These are phyloP conservation scores for Leptodactylus fuscus DNA, from an alignment of 2,113 vertebrate species.

Conservation along the genomic window DNA sequence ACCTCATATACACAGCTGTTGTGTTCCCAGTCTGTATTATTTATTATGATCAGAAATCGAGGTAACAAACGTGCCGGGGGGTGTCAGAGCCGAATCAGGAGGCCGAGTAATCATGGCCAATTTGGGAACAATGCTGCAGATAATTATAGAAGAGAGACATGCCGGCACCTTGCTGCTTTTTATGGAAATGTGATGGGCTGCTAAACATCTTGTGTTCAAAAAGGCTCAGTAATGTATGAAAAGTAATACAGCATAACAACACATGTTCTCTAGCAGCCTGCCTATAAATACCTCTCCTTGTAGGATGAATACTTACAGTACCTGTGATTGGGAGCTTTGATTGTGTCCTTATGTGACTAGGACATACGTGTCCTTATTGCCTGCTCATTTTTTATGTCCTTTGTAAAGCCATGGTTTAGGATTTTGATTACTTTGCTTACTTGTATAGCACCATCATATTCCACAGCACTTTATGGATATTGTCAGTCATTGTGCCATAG, in stretches of 20 bases:
- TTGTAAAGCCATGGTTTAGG: not conserved
- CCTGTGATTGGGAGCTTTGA: slow-evolving; percentile 10
- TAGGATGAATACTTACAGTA: not conserved
- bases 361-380: not conserved
- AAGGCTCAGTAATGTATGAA: slow-evolving; percentile 54
- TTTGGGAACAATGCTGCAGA: slow-evolving; percentile 56
- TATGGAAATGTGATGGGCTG: slow-evolving; percentile 59
- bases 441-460: too few relatives aligned
- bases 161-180: slow-evolving; percentile 54
- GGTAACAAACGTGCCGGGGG: slow-evolving; percentile 33
- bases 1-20: not conserved
- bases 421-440: too few relatives aligned
- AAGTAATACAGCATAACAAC: slow-evolving; percentile 50
- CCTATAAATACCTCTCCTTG: slow-evolving; percentile 38
- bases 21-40: slow-evolving; percentile 20
- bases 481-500: too few relatives aligned
- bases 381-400: not conserved
- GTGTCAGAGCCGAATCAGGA: slow-evolving; percentile 46
- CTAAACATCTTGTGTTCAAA: slow-evolving; percentile 49
- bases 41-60: slow-evolving; percentile 12
- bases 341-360: slow-evolving; percentile 10
- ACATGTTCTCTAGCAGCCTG: slow-evolving; percentile 41
- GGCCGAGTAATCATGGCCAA: slow-evolving; percentile 50
- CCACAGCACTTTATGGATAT: too few relatives aligned
- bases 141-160: slow-evolving; percentile 53